These are phyloP conservation scores for Malurus elegans DNA, from an alignment of 2,113 vertebrate genomes.

Conservation along the genomic window DNA sequence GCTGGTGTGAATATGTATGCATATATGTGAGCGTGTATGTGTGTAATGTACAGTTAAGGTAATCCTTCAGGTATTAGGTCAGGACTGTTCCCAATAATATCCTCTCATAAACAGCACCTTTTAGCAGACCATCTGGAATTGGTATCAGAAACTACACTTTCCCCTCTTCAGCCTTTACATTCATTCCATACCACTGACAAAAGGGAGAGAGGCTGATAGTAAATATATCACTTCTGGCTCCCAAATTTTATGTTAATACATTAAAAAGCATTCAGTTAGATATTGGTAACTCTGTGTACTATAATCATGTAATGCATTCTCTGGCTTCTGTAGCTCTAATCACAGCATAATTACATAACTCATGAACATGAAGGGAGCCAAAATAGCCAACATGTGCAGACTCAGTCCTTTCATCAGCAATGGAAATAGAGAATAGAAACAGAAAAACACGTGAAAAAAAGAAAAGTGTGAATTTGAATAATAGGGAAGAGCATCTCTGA, in stretches of 20 bases:
- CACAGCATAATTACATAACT: background rate
- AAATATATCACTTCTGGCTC: background rate
- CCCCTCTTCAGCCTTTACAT: background rate
- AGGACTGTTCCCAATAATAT: slow-evolving; percentile 40
- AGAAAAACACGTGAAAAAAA: background rate
- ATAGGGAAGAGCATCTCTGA: background rate
- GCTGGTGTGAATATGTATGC: background rate
- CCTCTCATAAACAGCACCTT: slow-evolving; percentile 52
- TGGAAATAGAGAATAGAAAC: background rate
- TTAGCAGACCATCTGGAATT: slow-evolving; percentile 67
- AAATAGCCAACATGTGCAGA: background rate
- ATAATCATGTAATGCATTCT: background rate
- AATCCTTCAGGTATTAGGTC: slow-evolving; percentile 27
- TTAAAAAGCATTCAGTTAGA: background rate
- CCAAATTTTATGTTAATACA: background rate
- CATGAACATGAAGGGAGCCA: background rate
- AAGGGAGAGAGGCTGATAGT: background rate
- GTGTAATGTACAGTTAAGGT: background rate
- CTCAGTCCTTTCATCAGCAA: background rate
- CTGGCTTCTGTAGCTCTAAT: background rate
- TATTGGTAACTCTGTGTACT: background rate
- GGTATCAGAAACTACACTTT: slow-evolving; percentile 45
- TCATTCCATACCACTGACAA: background rate
- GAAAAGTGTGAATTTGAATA: background rate
- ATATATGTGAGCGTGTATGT: background rate